A percentile compares a stretch with the other conserved stretches of the same genome.
Conservation (phyloP, 2,113 vertebrate species). For the Syngnathus floridae region DNA sequence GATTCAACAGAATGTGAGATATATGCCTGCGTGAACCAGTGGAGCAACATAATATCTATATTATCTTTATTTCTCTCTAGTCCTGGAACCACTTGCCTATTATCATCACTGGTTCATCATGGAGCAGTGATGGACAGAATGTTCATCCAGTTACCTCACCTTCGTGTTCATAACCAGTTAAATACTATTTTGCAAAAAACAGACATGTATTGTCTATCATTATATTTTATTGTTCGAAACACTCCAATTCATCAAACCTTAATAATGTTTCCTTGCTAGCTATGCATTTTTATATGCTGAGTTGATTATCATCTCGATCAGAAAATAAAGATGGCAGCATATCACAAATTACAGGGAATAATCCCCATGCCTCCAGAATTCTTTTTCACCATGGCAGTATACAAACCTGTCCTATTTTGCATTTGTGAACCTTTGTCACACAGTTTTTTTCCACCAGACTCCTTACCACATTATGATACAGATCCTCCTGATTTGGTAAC, state of each 20-base stretch:
- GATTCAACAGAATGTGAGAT: no score
- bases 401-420: no score
- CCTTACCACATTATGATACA: no score
- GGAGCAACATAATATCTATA: not conserved
- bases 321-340: not conserved
- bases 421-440: no score
- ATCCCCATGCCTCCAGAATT: no score
- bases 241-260: not conserved
- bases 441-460: no score
- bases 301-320: not conserved
- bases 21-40: not conserved
- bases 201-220: not conserved
- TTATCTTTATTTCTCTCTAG: not conserved
- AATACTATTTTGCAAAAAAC: not conserved
- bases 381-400: no score
- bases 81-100: not conserved
- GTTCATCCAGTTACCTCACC: not conserved
- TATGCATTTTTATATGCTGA: not conserved
- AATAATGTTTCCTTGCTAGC: not conserved
- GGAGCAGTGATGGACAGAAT: not conserved
- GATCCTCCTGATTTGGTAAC: no score
- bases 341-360: no score
- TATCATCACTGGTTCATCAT: not conserved
- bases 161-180: no score
- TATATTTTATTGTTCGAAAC: not conserved